A percentile compares a stretch with the other conserved stretches of the same genome.
Evolutionary conservation across 1,140 invertebrate species (phyloP).

Genomic region (Pachypsylla venusta): DNA sequence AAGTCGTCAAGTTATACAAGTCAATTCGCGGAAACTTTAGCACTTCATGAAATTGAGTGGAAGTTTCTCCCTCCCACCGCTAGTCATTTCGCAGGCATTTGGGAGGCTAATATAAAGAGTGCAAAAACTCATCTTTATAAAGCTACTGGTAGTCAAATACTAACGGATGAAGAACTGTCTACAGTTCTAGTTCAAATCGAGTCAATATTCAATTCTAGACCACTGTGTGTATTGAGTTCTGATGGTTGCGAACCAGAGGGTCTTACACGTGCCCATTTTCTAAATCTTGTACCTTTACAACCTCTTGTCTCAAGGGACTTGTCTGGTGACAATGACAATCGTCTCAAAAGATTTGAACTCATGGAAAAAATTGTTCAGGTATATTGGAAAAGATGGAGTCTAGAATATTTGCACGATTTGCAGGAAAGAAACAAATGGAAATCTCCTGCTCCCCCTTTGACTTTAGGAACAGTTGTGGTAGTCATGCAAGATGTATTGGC

Average conservation of each 20-base stretch:
- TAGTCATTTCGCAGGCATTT: not conserved
- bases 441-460: not conserved
- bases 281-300: no score
- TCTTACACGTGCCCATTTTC: no score
- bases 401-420: conserved; percentile 17
- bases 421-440: conserved; percentile 19
- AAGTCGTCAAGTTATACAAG: no score
- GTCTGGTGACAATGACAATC: conserved; percentile 1
- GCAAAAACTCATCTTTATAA: conserved; percentile 11
- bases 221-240: not conserved
- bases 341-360: conserved; percentile 21
- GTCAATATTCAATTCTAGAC: conserved; percentile 19
- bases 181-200: no score
- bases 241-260: not conserved
- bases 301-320: no score
- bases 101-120: not conserved
- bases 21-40: not conserved
- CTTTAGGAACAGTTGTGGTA: not conserved
- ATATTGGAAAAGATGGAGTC: conserved; percentile 26
- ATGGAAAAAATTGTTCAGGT: conserved; percentile 24
- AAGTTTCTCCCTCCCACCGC: not conserved
- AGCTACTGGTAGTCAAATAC: conserved; percentile 20
- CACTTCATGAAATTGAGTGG: no score
- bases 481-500: conserved; percentile 17
- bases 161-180: conserved; percentile 23